Evolutionary conservation across 2,797 vertebrate genomes (phyloP).

Genomic region (Neosilurus hyrtlii): DNA sequence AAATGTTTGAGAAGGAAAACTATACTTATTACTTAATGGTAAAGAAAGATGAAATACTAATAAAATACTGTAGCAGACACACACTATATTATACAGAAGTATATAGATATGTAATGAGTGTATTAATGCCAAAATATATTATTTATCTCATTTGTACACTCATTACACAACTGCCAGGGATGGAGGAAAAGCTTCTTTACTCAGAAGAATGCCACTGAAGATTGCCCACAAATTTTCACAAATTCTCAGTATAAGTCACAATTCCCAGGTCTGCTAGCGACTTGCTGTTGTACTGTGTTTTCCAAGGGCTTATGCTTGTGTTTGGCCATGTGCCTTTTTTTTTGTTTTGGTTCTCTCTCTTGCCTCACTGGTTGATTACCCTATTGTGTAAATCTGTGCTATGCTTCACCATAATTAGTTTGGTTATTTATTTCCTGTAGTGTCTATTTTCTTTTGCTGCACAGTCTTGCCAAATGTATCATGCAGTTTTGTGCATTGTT

Average conservation of each 20-base stretch:
- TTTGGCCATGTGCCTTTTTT: background rate
- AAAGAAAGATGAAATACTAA: too few species aligned
- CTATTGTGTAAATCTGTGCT: conserved; percentile 2
- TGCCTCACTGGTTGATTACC: background rate
- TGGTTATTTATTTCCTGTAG: background rate
- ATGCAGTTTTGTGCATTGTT: background rate
- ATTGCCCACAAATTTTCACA: background rate
- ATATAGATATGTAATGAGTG: background rate
- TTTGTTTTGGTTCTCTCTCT: background rate
- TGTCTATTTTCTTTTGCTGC: background rate
- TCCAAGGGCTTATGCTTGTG: background rate
- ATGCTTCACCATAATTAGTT: background rate
- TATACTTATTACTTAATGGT: too few species aligned
- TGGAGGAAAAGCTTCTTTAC: background rate
- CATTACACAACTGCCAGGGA: background rate
- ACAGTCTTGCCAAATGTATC: background rate
- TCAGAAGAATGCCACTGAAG: background rate
- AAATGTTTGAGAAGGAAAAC: background rate
- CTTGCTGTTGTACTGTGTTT: background rate
- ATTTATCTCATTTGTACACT: background rate
- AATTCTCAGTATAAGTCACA: background rate
- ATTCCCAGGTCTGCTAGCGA: background rate
- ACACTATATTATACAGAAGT: background rate
- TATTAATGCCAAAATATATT: background rate
- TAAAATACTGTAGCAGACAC: background rate